Evolutionary conservation across 1,140 invertebrate genomes (phyloP), one percentile per base, ranked within the genome.

Genomic region (Drosophila athabasca): DNA sequence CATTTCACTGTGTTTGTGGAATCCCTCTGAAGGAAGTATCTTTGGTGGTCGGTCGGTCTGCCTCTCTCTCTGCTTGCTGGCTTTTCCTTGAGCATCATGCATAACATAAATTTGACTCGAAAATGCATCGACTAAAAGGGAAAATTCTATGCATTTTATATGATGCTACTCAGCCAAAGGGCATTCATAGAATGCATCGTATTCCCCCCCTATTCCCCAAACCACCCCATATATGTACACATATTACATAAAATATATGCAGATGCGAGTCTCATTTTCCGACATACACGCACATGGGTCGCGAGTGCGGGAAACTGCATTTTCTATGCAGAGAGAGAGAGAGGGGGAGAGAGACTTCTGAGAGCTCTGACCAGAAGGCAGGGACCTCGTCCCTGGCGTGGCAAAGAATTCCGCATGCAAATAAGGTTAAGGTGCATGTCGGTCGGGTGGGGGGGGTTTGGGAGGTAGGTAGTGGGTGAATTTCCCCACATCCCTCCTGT

Each of bases 121-220:
- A 77, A 88, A 88, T 74, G 83, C 74, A 82, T 88, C 69, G 83
- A 78, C 80, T 82, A 66, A 75, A 75, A 82, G 58, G 55, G 74
- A 70, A 85, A 88, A 85, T 85, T 85, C 81, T 70, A 85, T 85
- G 81, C 81, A 85, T 85, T 85, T 85, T 78, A 85, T 88, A 85
- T 85, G 61, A 73, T 50, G 67, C 50, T 39, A 39, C 51, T 53
- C 46, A 68, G 76, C 69, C 51, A 55, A 50, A 73, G 81, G 82
- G 67, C 52, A 69, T 70, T 58, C 67, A 41, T 50, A 66, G 44
- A 62, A 65, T 65, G 62, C 48, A 65, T 64, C 62, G 62, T 53
- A 66, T 62, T 60, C 41, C 50, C 65, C 31, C 2, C 8, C 11
- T 9, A 39, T 11, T 8, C 8, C 29, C 29, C 17, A 19, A 19